Conservation (phyloP, 2,113 vertebrate genomes). For the Silurus glanis region DNA sequence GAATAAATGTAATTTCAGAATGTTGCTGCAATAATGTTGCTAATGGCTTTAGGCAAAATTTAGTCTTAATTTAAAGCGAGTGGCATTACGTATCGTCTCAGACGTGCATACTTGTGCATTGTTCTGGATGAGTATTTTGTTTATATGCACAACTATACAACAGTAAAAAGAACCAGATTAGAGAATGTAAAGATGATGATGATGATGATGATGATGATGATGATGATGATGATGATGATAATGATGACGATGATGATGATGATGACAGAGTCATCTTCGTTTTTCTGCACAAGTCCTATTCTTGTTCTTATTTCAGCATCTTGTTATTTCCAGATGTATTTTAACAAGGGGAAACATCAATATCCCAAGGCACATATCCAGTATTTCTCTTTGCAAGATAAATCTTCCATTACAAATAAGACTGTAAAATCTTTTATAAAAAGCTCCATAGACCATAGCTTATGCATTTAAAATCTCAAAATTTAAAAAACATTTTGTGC, state of each 20-base stretch:
- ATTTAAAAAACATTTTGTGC: not conserved
- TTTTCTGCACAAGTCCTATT: not conserved
- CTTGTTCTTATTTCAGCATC: not conserved
- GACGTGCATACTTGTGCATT: not conserved
- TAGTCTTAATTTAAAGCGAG: not conserved
- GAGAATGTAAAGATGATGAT: not conserved
- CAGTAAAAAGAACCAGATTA: not conserved
- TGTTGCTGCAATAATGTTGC: not conserved
- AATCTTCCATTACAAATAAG: not conserved
- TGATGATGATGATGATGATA: constrained; percentile 6
- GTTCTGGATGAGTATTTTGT: not conserved
- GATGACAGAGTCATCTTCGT: constrained; percentile 3
- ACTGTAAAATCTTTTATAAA: not conserved
- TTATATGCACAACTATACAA: not conserved
- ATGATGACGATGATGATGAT: constrained; percentile 17
- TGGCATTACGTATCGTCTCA: not conserved
- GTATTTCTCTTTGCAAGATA: not conserved
- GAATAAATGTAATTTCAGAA: not conserved
- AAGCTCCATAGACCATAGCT: not conserved
- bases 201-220: not conserved
- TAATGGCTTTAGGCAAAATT: not conserved
- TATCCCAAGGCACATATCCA: not conserved
- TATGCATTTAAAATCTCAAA: not conserved
- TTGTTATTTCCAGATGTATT: not conserved
- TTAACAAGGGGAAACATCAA: not conserved